phyloP scores from a whole-genome alignment of 2,888 invertebrate genomes.

The Panorpa germanica region DNA sequence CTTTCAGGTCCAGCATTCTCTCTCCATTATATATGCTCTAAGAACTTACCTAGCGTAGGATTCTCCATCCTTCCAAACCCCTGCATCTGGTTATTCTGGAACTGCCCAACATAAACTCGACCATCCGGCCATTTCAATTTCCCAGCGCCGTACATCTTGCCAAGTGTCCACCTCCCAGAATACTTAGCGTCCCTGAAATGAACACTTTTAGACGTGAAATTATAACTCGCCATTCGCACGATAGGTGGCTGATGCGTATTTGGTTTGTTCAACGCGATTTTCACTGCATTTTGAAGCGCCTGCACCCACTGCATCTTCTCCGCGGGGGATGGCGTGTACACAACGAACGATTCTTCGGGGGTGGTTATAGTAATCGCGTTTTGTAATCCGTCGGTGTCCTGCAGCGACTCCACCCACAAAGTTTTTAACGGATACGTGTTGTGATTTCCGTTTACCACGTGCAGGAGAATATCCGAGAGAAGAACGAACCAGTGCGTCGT shows the following conservation, averaged over 20 bases:
- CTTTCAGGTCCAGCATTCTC: too few relatives aligned
- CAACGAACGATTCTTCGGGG: constrained; percentile 57
- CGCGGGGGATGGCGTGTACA: constrained; percentile 43
- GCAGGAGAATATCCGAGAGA: constrained; percentile 64
- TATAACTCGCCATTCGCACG: constrained; percentile 49
- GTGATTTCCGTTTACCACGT: constrained; percentile 46
- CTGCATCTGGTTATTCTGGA: constrained; percentile 51
- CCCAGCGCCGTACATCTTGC: constrained; percentile 68
- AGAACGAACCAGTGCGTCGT: constrained; percentile 65
- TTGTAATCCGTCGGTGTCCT: constrained; percentile 41
- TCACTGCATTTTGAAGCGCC: constrained; percentile 53
- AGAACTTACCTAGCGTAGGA: constrained; percentile 32
- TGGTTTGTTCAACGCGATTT: constrained; percentile 40
- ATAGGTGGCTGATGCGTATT: constrained; percentile 45
- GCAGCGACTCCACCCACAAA: constrained; percentile 60
- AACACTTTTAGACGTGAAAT: constrained; percentile 45
- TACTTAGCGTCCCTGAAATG: constrained; percentile 64
- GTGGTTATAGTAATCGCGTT: constrained; percentile 49
- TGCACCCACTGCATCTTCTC: constrained; percentile 68
- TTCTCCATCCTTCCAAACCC: constrained; percentile 53
- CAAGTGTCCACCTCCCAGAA: constrained; percentile 63
- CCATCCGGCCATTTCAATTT: constrained; percentile 70
- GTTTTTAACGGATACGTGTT: constrained; percentile 48
- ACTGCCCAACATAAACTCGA: constrained; percentile 60
- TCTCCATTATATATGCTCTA: too few relatives aligned